phyloP scores from a whole-genome alignment of 2,888 invertebrate genomes.

The Thyatira batis region DNA sequence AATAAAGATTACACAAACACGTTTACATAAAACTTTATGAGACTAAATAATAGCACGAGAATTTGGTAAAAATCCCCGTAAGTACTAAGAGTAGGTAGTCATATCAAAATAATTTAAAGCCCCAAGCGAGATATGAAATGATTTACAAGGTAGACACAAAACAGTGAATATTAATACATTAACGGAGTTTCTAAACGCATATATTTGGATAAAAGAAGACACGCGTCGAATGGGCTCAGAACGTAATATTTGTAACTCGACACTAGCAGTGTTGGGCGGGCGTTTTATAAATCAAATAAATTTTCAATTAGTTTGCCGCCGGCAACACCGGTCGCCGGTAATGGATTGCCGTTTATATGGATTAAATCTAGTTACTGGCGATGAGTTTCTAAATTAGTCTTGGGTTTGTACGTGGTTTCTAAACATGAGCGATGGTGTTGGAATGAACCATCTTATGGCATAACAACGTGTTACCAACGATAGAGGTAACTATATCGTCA shows the following conservation, averaged over 20 bases:
- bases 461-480: not conserved
- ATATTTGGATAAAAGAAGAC: not conserved
- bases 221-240: not conserved
- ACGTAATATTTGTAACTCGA: constrained; percentile 1
- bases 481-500: too few relatives aligned
- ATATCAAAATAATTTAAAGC: not conserved
- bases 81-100: not conserved
- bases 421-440: constrained; percentile 3
- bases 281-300: constrained; percentile 46
- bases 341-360: constrained; percentile 2
- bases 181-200: not conserved
- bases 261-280: constrained; percentile 14
- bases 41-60: not conserved
- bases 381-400: constrained; percentile 3
- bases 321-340: constrained; percentile 10
- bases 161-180: not conserved
- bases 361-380: not conserved
- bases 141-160: not conserved
- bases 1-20: not conserved
- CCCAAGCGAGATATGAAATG: not conserved
- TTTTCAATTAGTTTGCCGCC: constrained; percentile 30
- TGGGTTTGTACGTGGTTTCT: constrained; percentile 9
- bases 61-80: not conserved
- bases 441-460: not conserved
- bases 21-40: not conserved